Base-by-base conservation (phyloP, 2,888 invertebrate genomes). In the Eudasyphora cyanicolor region DNA sequence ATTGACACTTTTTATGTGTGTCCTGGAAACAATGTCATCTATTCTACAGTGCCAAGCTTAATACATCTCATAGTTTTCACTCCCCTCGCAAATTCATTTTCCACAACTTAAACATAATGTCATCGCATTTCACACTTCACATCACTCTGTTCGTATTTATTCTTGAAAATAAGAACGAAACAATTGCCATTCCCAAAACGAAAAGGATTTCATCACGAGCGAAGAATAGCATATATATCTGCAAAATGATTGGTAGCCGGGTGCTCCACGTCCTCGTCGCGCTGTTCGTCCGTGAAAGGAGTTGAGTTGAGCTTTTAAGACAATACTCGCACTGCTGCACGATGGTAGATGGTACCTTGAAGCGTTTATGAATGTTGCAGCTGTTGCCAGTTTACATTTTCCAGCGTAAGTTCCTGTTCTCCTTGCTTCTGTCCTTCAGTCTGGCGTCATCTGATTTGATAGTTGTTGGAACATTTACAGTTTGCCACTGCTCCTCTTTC, bases 281-380 rank as follows among this genome's bases (percentile, higher is more conserved):
- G n/a, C n/a, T n/a, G n/a, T n/a, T n/a, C n/a, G n/a, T n/a, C 14
- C 27, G 57, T 12, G 21, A 64, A 64, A 67, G 12, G 42, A 42
- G 42, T 42, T 67, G 24, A 19, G 79, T 77, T 80, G 74, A 79
- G 82, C 74, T 80, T 80, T 76, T 80, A 83, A 83, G 83, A 80
- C 79, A 83, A 83, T 60, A 29, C n/a, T n/a, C n/a, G n/a, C n/a
- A n/a, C n/a, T n/a, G n/a, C n/a, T n/a, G n/a, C n/a, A n/a, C n/a
- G n/a, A n/a, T n/a, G n/a, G n/a, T n/a, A n/a, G n/a, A n/a, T n/a
- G n/a, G n/a, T 83, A 78, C 74, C 70, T 83, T 42, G 42, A 71
- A 80, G 54, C 74, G 42, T 70, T 80, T 83, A 76, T 71, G 62
- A 79, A 57, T 80, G 69, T 71, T 80, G 83, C 83, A 83, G 83